Percentiles rank a stretch among this genome's conserved stretches.
These are phyloP conservation scores for Plodia interpunctella DNA, from an alignment of 1,140 invertebrate genomes.

Conservation along the genomic window DNA sequence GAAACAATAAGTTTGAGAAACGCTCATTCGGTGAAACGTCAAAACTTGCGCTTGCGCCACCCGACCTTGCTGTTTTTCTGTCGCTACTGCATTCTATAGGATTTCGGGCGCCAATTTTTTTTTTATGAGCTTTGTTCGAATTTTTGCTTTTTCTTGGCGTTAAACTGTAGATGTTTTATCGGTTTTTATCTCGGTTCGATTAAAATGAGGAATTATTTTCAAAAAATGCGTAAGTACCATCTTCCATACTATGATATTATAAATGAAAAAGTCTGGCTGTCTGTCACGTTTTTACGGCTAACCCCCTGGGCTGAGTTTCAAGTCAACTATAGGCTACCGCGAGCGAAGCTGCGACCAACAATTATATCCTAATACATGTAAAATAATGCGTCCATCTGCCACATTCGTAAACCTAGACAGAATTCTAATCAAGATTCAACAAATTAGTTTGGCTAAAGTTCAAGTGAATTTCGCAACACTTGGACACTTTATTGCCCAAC, in stretches of 20 bases:
- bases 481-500: not conserved
- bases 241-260: too few species aligned
- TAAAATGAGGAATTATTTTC: too few species aligned
- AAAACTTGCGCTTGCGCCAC: not conserved
- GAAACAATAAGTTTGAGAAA: too few species aligned
- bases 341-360: too few species aligned
- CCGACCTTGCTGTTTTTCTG: not conserved
- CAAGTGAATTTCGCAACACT: not conserved
- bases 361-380: not conserved
- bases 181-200: not conserved
- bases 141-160: too few species aligned
- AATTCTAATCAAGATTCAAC: not conserved
- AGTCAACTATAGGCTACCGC: too few species aligned
- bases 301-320: too few species aligned
- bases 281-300: too few species aligned
- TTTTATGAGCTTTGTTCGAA: not conserved
- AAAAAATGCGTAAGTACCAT: too few species aligned
- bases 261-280: too few species aligned
- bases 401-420: not conserved
- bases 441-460: constrained; percentile 1
- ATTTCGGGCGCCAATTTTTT: not conserved
- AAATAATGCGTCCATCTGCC: not conserved
- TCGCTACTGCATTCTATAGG: not conserved
- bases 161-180: too few species aligned
- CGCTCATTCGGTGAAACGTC: constrained; percentile 6